phyloP scores from a whole-genome alignment of 2,797 vertebrate genomes.

The Phoxinus dragarum region DNA sequence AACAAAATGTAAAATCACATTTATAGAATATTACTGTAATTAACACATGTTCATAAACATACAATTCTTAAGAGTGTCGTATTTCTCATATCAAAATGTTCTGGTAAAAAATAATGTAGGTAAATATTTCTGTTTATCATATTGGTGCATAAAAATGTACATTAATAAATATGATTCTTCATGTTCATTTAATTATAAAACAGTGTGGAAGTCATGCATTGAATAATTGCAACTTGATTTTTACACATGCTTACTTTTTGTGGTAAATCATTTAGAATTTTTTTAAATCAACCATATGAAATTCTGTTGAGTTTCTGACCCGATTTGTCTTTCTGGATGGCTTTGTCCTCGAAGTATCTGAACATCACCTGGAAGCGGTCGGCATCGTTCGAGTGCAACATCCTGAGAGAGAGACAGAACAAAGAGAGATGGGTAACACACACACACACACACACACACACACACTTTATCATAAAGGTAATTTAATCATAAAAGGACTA shows the following conservation, averaged over 20 bases:
- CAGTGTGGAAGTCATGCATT: not conserved
- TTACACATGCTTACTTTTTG: not conserved
- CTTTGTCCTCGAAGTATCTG: constrained; percentile 94
- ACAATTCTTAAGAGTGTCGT: no score
- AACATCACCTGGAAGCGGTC: constrained; percentile 98
- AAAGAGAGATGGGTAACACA: not conserved
- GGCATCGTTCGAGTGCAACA: constrained; percentile 88
- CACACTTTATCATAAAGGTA: no score
- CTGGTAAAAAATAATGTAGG: not conserved
- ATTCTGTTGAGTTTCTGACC: constrained; percentile 68
- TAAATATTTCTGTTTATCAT: not conserved
- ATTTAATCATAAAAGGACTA: no score
- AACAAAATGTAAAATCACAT: no score
- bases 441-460: no score
- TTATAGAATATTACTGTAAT: no score
- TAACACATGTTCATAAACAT: no score
- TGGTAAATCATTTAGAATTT: not conserved
- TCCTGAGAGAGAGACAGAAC: constrained; percentile 71
- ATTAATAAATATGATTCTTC: not conserved
- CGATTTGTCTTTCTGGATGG: constrained; percentile 96
- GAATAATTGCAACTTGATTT: not conserved
- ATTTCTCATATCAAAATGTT: not conserved
- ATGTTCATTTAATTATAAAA: not conserved
- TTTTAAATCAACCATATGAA: not conserved
- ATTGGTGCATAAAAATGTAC: not conserved